Percentiles rank a stretch among this genome's conserved stretches.
Conservation (phyloP, 2,113 vertebrate genomes). For the Lichenostomus cassidix region DNA sequence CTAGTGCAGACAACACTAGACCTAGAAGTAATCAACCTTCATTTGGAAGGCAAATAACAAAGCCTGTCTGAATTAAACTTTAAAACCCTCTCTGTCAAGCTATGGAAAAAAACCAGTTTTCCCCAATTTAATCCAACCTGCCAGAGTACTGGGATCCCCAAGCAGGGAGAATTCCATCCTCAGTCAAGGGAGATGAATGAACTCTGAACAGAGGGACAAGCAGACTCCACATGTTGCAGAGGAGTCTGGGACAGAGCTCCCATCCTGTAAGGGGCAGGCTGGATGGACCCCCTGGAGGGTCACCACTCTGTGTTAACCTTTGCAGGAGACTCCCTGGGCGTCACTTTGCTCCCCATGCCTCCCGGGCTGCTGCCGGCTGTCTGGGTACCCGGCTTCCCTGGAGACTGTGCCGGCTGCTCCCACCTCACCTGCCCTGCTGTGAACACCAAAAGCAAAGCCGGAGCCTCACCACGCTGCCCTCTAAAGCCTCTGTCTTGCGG, state of each 20-base stretch:
- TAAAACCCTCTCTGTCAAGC: background rate
- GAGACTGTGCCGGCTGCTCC: fast-evolving
- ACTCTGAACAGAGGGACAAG: background rate
- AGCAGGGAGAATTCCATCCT: background rate
- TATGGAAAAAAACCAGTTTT: background rate
- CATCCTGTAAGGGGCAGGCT: background rate
- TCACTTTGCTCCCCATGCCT: fast-evolving
- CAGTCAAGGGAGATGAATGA: background rate
- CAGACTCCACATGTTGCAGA: background rate
- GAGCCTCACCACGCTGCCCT: background rate
- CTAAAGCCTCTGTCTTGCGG: slow-evolving; percentile 45
- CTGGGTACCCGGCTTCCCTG: background rate
- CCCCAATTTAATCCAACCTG: background rate
- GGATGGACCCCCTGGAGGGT: fast-evolving
- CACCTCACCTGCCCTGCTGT: slow-evolving; percentile 13
- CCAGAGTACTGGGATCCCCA: background rate
- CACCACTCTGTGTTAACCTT: background rate
- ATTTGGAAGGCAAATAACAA: background rate
- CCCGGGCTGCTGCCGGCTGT: fast-evolving
- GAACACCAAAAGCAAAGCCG: background rate
- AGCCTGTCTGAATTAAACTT: background rate
- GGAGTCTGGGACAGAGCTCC: background rate
- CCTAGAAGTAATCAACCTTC: background rate
- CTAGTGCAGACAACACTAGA: background rate
- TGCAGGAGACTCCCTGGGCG: background rate